phyloP scores from a whole-genome alignment of 1,140 invertebrate genomes.

The Odontomachus brunneus region DNA sequence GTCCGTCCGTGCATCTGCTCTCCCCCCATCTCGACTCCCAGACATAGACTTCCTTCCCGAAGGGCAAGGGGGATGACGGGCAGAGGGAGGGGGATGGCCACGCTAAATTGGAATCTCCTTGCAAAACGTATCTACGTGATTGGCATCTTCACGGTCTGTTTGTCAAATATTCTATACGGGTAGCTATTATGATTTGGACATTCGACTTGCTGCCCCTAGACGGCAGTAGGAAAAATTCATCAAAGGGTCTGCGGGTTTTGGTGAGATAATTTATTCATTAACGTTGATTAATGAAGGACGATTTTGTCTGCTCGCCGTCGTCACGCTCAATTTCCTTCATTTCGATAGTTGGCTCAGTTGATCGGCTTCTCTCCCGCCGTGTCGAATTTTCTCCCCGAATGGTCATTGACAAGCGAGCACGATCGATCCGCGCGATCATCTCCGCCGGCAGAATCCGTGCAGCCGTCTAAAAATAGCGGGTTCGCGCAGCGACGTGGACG shows the following conservation, averaged over 20 bases:
- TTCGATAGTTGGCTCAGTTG: too few species aligned
- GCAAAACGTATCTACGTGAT: constrained; percentile 42
- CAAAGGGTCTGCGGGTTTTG: not conserved
- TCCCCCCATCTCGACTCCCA: constrained; percentile 27
- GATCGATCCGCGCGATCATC: not conserved
- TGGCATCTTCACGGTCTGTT: constrained; percentile 37
- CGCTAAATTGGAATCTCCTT: constrained; percentile 43
- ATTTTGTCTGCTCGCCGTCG: too few species aligned
- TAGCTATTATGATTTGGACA: constrained; percentile 7
- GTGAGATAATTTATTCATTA: too few species aligned
- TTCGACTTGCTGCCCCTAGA: not conserved
- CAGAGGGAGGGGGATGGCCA: too few species aligned
- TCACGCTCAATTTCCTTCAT: too few species aligned
- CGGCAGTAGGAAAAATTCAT: not conserved
- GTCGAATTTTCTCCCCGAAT: not conserved
- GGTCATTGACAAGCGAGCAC: not conserved
- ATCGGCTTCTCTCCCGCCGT: too few species aligned
- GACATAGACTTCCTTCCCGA: constrained; percentile 49
- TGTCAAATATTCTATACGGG: constrained; percentile 22
- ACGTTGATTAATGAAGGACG: too few species aligned
- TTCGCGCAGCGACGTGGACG: constrained; percentile 29
- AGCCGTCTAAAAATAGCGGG: constrained; percentile 66
- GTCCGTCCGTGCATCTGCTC: not conserved
- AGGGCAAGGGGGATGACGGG: too few species aligned
- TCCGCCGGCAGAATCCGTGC: constrained; percentile 6